phyloP scores from a whole-genome alignment of 2,888 invertebrate genomes.

The Dynastes maya region DNA sequence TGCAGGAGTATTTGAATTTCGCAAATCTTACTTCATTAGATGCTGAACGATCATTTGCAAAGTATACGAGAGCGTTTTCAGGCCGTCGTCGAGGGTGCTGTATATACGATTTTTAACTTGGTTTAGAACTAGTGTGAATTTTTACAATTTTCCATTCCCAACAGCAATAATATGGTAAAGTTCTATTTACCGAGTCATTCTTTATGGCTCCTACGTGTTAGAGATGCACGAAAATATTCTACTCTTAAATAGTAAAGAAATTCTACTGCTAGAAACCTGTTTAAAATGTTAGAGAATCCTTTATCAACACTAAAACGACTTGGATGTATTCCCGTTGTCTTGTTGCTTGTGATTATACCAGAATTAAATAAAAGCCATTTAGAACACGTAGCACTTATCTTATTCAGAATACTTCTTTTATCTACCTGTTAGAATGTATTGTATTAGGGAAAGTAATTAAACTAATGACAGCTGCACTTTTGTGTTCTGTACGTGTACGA shows the following conservation, averaged over 20 bases:
- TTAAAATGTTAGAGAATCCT: not conserved
- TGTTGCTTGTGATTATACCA: not conserved
- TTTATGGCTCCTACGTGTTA: not conserved
- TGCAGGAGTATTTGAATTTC: no score
- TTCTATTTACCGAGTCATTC: not conserved
- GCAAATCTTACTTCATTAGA: no score
- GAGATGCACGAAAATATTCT: not conserved
- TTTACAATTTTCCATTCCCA: not conserved
- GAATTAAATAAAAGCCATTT: slow-evolving; percentile 20
- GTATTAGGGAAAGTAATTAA: slow-evolving; percentile 13
- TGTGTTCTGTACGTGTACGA: not conserved
- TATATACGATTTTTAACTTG: no score
- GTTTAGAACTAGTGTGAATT: no score
- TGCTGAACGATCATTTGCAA: no score
- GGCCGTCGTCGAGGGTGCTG: no score
- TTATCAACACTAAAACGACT: not conserved
- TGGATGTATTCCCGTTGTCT: not conserved
- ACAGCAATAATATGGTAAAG: not conserved
- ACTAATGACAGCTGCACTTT: slow-evolving; percentile 5
- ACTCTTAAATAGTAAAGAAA: not conserved
- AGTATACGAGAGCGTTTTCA: no score
- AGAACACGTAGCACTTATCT: not conserved
- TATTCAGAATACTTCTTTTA: slow-evolving; percentile 5
- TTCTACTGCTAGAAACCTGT: not conserved
- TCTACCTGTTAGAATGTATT: not conserved